Evolutionary conservation across 2,113 vertebrate genomes (phyloP).

Genomic region (Scatophagus argus): DNA sequence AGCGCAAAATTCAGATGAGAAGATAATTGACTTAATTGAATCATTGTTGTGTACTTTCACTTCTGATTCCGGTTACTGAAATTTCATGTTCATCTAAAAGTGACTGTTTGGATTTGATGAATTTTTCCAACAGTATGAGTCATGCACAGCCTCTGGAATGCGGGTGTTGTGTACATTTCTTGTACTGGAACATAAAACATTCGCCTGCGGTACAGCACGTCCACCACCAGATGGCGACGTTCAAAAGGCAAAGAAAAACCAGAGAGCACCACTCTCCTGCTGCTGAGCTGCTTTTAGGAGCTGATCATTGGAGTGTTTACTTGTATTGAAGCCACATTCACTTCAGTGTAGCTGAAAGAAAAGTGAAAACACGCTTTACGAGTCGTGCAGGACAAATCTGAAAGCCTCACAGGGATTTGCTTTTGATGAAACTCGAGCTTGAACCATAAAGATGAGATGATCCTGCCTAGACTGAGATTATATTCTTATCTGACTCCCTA

Average conservation of each 20-base stretch:
- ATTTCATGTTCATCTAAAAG: background rate
- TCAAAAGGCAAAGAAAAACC: slow-evolving; percentile 9
- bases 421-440: background rate
- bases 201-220: background rate
- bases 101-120: background rate
- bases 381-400: background rate
- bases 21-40: too few species aligned
- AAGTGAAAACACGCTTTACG: background rate
- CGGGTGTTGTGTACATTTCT: too few species aligned
- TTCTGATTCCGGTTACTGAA: too few species aligned
- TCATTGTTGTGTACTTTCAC: too few species aligned
- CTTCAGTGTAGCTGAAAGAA: background rate
- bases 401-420: background rate
- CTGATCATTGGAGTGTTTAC: background rate
- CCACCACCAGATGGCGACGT: slow-evolving; percentile 61
- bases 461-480: slow-evolving; percentile 22
- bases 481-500: background rate
- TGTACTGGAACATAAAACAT: background rate
- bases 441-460: background rate
- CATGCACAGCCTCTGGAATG: too few species aligned
- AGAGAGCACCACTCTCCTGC: background rate
- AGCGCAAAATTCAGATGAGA: too few species aligned
- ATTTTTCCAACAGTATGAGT: background rate
- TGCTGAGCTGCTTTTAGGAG: background rate
- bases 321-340: background rate